Base-by-base conservation (phyloP, 2,797 vertebrate genomes). In the Etheostoma perlongum region DNA sequence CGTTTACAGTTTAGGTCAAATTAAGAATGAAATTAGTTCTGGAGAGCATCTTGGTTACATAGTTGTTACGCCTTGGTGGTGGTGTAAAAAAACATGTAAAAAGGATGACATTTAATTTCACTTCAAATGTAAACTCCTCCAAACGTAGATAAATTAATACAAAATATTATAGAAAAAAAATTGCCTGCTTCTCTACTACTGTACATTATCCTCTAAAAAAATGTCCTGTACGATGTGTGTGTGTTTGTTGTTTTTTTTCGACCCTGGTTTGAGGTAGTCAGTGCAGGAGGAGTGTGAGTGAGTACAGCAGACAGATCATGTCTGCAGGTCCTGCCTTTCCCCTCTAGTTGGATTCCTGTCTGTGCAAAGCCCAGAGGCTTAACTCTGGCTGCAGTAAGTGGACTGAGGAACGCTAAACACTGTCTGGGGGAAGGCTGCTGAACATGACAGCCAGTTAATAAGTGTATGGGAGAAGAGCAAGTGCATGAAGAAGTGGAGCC, bases 361-460 rank as follows among this genome's bases (percentile, higher is more conserved):
- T 65, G 76, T 84, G 86, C 81, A 91, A 91, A 91, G 90, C 89
- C 91, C 92, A 89, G 83, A 84, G 90, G 91, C 90, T 92, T 93
- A 92, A 90, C 85, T 87, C 65, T 13, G 82, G 83, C 87, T 88
- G 88, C 87, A 83, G 89, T 88, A 90, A 91, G 88, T 91, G 92
- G 92, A 91, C 91, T 85, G 89, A 90, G 83, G 79, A 88, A 83
- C 85, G 85, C 88, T 94, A 92, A 94, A 91, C 91, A 82, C 90
- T 80, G 90, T 92, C 89, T 91, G 71, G 86, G 85, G 86, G 81
- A 76, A 77, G 82, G 75, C 82, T 86, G 88, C 83, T 66, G 85
- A 90, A 92, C 91, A 92, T 93, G 91, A 93, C 92, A 93, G 91
- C 86, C 83, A 88, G 89, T 92, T 94, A 92, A 93, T 93, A 92